Percentiles rank a stretch among this genome's conserved stretches.
Evolutionary conservation across 2,888 invertebrate species (phyloP).

Genomic region (Orchestes rusci): DNA sequence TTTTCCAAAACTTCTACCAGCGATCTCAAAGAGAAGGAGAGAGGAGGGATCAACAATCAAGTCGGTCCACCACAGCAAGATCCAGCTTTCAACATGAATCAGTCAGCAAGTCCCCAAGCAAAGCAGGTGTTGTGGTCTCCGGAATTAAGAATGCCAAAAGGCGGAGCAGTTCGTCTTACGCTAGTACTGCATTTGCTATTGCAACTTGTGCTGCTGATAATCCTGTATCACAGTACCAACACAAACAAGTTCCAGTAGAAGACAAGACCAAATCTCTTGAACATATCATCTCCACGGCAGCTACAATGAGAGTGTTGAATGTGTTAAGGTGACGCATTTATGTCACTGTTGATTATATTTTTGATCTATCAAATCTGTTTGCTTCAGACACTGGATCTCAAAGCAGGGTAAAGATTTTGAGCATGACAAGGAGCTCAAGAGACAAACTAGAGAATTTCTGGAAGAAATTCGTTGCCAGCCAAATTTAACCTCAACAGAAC

Average conservation of each 20-base stretch:
- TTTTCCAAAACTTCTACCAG: conserved; percentile 19
- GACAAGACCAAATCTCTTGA: conserved; percentile 57
- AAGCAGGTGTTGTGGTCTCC: conserved; percentile 86
- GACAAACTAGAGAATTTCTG: conserved; percentile 74
- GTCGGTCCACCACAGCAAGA: conserved; percentile 38
- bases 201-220: conserved; percentile 85
- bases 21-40: conserved; percentile 19
- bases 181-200: conserved; percentile 85
- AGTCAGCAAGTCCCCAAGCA: conserved; percentile 51
- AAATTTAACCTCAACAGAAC: conserved; percentile 77
- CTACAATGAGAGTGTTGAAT: conserved; percentile 86
- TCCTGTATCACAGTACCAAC: conserved; percentile 56
- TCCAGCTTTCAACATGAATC: conserved; percentile 57
- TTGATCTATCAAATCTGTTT: conserved; percentile 29
- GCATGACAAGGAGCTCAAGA: conserved; percentile 64
- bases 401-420: conserved; percentile 88
- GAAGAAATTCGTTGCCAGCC: conserved; percentile 82
- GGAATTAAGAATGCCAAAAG: conserved; percentile 82
- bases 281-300: conserved; percentile 84
- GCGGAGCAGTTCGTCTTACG: conserved; percentile 79
- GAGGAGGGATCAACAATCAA: conserved; percentile 10
- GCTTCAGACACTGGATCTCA: conserved; percentile 73
- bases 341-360: background rate
- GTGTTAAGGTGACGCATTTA: conserved; percentile 55
- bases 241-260: conserved; percentile 37